Evolutionary conservation across 2,797 vertebrate species (phyloP).

Genomic region (Syncerus caffer): DNA sequence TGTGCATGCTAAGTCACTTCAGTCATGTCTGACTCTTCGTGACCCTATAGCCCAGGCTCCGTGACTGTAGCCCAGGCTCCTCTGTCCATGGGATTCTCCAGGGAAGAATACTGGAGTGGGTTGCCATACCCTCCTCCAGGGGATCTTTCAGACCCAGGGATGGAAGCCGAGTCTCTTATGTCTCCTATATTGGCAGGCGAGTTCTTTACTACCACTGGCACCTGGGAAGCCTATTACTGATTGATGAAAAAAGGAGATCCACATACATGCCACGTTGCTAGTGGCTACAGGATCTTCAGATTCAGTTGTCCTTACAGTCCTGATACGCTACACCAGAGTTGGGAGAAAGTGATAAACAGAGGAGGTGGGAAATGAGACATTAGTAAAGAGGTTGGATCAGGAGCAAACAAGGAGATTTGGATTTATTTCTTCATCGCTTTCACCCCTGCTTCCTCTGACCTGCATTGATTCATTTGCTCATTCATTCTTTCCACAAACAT

Average conservation of each 20-base stretch:
- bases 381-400: neutral
- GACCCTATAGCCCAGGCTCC: neutral
- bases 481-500: neutral
- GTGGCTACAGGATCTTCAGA: neutral
- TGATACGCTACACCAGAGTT: neutral
- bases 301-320: neutral
- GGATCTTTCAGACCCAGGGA: neutral
- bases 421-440: neutral
- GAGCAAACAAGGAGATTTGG: neutral
- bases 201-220: neutral
- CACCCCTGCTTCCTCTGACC: neutral
- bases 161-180: neutral
- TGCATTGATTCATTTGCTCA: neutral
- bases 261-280: neutral
- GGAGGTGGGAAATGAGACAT: neutral
- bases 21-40: neutral
- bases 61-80: neutral
- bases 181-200: neutral
- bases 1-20: accelerated
- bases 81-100: neutral
- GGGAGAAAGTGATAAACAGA: neutral
- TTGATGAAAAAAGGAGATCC: neutral
- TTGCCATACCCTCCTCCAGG: neutral
- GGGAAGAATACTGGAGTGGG: neutral
- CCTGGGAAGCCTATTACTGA: neutral